Conservation (phyloP, 1,140 invertebrate species). For the Drosophila triauraria region DNA sequence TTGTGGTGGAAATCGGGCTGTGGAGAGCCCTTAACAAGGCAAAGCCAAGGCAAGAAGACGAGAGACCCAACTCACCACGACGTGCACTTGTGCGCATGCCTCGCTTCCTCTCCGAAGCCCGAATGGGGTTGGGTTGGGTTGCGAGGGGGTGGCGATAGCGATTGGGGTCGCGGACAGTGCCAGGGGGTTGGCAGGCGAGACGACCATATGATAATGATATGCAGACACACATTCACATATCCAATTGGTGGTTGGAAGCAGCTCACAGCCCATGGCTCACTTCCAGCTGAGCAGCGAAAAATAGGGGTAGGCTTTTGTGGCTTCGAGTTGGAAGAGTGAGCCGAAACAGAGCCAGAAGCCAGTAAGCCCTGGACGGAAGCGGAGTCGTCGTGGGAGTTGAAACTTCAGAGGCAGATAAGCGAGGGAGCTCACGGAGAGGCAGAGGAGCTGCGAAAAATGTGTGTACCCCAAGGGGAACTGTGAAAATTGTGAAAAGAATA, state of each 20-base stretch:
- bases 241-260: slow-evolving; percentile 74
- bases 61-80: slow-evolving; percentile 56
- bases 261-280: background rate
- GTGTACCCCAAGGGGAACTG: slow-evolving; percentile 29
- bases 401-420: slow-evolving; percentile 34
- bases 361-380: slow-evolving; percentile 50
- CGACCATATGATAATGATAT: slow-evolving; percentile 80
- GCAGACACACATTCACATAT: slow-evolving; percentile 38
- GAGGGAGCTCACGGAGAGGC: slow-evolving; percentile 43
- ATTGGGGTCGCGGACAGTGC: slow-evolving; percentile 11
- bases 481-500: slow-evolving; percentile 22
- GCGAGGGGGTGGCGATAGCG: slow-evolving; percentile 16
- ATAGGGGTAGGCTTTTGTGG: slow-evolving; percentile 72
- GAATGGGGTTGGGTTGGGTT: slow-evolving; percentile 34
- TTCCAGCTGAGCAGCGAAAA: slow-evolving; percentile 60
- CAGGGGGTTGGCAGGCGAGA: slow-evolving; percentile 54
- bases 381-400: slow-evolving; percentile 48
- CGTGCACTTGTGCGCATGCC: slow-evolving; percentile 76
- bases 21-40: slow-evolving; percentile 20
- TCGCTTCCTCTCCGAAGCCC: slow-evolving; percentile 2
- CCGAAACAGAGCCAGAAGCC: slow-evolving; percentile 36
- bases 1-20: slow-evolving; percentile 18
- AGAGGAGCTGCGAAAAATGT: slow-evolving; percentile 35
- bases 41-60: slow-evolving; percentile 15
- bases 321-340: slow-evolving; percentile 72